Evolutionary conservation across 1,140 invertebrate species (phyloP), one percentile per base, ranked within the genome.

Genomic region (Aleiodes sp.): DNA sequence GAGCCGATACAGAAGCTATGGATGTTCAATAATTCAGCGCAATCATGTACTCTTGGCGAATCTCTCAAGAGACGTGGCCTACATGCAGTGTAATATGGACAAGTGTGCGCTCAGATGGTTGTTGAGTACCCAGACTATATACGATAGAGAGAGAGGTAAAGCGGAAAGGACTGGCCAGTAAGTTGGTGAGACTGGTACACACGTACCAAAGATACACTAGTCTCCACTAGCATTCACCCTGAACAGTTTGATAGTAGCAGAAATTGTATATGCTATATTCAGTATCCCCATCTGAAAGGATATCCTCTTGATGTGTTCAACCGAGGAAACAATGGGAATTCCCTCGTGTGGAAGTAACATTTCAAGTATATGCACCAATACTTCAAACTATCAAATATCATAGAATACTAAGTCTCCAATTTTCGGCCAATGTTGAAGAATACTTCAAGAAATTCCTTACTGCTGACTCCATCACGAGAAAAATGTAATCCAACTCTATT

Each of bases 1-100:
- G 29, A 19, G 19, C 35, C 56, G 24, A 60, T 60, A 68, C 39
- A 46, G 33, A 37, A 68, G 35, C 65, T 68, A 68, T 68, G 60
- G 56, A 39, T 56, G 60, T 60, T 68, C 65, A 68, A 68, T 68
- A 68, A 68, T 68, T 60, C 65, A 68, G 65, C 60, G 56, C 31
- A 37, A 39, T 57, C 56, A n/a, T 24, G 37, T 7, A 31, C 16
- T 33, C 56, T 33, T 24, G 8, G 19, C 19, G 12, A 60, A n/a
- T n/a, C n/a, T 29, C 56, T 60, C 52, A 31, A 57, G 62, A 26
- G n/a, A 64, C 19, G 46, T 52, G 46, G 19, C 46, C 46, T 52
- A 52, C 46, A 52, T 52, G 19, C 26, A 16, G 3, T 52, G 21
- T 52, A 52, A 52, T 52, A 26, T 21, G 21, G 21, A 52, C 46